Conservation (phyloP, 1,140 invertebrate genomes). For the Apis cerana region DNA sequence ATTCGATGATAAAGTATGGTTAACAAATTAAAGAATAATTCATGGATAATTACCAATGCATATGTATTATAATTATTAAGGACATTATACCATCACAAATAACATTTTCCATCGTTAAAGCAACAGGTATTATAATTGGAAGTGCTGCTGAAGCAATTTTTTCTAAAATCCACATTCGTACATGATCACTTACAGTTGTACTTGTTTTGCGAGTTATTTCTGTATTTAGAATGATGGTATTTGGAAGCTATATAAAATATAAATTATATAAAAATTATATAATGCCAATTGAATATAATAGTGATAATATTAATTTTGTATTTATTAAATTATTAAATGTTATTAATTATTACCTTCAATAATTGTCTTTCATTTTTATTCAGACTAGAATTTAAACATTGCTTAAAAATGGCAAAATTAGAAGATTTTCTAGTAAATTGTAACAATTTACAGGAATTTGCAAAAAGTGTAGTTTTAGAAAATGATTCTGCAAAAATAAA, state of each 20-base stretch:
- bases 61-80: conserved; percentile 85
- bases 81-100: conserved; percentile 86
- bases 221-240: conserved; percentile 6
- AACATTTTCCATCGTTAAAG: conserved; percentile 83
- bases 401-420: conserved; percentile 33
- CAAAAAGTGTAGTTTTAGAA: conserved; percentile 39
- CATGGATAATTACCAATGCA: conserved; percentile 83
- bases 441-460: conserved; percentile 17
- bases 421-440: conserved; percentile 42
- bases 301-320: background rate
- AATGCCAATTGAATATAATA: background rate
- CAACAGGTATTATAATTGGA: conserved; percentile 84
- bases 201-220: conserved; percentile 69
- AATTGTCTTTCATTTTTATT: conserved; percentile 16
- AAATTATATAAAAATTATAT: background rate
- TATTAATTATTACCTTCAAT: conserved; percentile 44
- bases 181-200: conserved; percentile 78
- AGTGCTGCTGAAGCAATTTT: conserved; percentile 83
- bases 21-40: background rate
- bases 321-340: background rate
- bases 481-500: conserved; percentile 46
- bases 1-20: background rate
- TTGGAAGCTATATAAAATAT: conserved; percentile 36
- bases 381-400: conserved; percentile 41
- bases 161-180: conserved; percentile 87